Percentiles rank a stretch among this genome's conserved stretches.
Evolutionary conservation across 2,797 vertebrate genomes (phyloP).

Genomic region (Chromis chromis): DNA sequence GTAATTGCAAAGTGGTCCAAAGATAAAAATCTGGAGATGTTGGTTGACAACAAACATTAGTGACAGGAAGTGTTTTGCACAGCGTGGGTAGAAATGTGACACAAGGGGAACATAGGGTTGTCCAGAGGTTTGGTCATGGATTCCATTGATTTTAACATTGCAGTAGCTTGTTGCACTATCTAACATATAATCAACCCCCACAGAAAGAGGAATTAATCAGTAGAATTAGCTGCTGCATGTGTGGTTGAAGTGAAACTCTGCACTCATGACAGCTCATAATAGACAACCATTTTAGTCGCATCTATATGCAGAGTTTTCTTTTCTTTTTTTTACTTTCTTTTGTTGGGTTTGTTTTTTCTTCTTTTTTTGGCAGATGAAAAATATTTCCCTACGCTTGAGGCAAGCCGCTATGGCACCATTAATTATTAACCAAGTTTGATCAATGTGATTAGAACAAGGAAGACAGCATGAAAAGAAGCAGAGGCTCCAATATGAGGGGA

Average conservation of each 20-base stretch:
- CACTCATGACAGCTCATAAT: neutral
- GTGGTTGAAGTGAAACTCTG: neutral
- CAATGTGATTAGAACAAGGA: neutral
- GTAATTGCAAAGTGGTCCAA: neutral
- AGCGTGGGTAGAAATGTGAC: no score
- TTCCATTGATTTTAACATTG: neutral
- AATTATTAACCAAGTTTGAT: neutral
- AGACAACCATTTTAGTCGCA: neutral
- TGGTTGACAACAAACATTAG: neutral
- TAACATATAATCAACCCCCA: neutral
- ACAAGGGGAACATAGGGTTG: neutral
- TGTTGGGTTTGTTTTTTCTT: neutral
- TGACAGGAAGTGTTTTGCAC: slow-evolving; percentile 16
- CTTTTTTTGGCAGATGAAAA: neutral
- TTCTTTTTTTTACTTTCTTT: neutral
- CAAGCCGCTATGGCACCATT: neutral
- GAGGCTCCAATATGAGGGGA: neutral
- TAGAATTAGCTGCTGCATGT: neutral
- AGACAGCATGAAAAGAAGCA: slow-evolving; percentile 2
- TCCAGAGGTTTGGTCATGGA: neutral
- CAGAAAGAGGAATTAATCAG: neutral
- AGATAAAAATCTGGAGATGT: slow-evolving; percentile 8
- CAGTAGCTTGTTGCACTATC: neutral
- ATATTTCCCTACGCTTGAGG: neutral
- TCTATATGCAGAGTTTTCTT: neutral